Evolutionary conservation across 2,888 invertebrate genomes (phyloP).

Genomic region (Pyralis farinalis): DNA sequence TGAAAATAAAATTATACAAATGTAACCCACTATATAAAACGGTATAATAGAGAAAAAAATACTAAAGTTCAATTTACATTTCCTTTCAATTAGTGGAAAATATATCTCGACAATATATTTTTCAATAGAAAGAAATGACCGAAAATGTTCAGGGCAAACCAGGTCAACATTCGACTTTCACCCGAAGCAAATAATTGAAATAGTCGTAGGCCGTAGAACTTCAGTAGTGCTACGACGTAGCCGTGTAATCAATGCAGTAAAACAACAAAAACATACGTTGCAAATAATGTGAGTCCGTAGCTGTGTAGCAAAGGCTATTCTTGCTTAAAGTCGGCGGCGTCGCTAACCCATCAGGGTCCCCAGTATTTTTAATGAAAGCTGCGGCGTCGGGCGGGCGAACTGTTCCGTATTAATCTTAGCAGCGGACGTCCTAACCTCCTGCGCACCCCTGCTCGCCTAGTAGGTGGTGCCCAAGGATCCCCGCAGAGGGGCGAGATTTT

Average conservation of each 20-base stretch:
- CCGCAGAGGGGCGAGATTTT: conserved; percentile 51
- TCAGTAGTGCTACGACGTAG: neutral
- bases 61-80: neutral
- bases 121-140: no score
- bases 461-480: conserved; percentile 66
- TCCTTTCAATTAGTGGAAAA: no score
- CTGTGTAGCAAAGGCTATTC: conserved; percentile 19
- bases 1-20: no score
- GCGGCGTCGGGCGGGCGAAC: conserved; percentile 68
- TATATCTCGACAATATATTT: no score
- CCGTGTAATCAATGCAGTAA: conserved; percentile 7
- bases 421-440: conserved; percentile 54
- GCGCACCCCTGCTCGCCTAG: conserved; percentile 62
- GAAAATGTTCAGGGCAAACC: no score
- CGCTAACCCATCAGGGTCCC: conserved; percentile 52
- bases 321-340: conserved; percentile 34
- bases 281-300: conserved; percentile 10
- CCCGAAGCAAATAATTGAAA: no score
- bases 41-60: no score
- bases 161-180: no score
- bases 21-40: no score
- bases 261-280: conserved; percentile 6
- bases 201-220: neutral
- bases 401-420: conserved; percentile 75
- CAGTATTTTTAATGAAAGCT: conserved; percentile 74